phyloP scores from a whole-genome alignment of 2,888 invertebrate species.

The Caenorhabditis wallacei region DNA sequence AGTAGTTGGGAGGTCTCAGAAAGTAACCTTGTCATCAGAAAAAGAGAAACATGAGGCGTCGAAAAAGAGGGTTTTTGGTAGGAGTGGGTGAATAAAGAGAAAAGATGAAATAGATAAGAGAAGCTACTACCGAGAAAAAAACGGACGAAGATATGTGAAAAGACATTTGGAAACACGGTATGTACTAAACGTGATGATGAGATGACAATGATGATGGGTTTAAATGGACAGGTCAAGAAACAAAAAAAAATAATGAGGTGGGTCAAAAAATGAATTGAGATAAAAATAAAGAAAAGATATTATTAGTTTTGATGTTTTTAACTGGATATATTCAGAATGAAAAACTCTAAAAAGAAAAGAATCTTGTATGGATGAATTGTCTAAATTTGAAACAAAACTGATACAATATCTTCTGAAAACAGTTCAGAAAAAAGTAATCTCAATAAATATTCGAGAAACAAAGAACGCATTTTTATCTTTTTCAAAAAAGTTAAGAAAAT shows the following conservation, averaged over 20 bases:
- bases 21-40: slow-evolving; percentile 54
- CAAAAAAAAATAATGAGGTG: slow-evolving; percentile 8
- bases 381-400: too few relatives aligned
- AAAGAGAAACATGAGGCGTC: slow-evolving; percentile 19
- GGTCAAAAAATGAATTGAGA: slow-evolving; percentile 14
- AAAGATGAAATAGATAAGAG: slow-evolving; percentile 48
- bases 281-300: neutral
- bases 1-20: slow-evolving; percentile 35
- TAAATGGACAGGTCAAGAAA: slow-evolving; percentile 38
- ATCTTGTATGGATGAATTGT: too few relatives aligned
- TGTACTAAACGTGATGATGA: slow-evolving; percentile 46
- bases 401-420: too few relatives aligned
- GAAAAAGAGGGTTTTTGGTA: slow-evolving; percentile 58
- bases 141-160: slow-evolving; percentile 30
- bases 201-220: slow-evolving; percentile 33
- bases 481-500: slow-evolving; percentile 36
- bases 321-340: too few relatives aligned
- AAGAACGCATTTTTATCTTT: slow-evolving; percentile 33
- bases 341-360: too few relatives aligned
- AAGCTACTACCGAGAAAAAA: slow-evolving; percentile 41
- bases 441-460: slow-evolving; percentile 10
- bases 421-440: neutral
- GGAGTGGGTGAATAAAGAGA: slow-evolving; percentile 10
- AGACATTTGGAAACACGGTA: slow-evolving; percentile 26
- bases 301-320: neutral